These are phyloP conservation scores for Spermophilus dauricus DNA, from an alignment of 2,113 vertebrate species.

Conservation along the genomic window DNA sequence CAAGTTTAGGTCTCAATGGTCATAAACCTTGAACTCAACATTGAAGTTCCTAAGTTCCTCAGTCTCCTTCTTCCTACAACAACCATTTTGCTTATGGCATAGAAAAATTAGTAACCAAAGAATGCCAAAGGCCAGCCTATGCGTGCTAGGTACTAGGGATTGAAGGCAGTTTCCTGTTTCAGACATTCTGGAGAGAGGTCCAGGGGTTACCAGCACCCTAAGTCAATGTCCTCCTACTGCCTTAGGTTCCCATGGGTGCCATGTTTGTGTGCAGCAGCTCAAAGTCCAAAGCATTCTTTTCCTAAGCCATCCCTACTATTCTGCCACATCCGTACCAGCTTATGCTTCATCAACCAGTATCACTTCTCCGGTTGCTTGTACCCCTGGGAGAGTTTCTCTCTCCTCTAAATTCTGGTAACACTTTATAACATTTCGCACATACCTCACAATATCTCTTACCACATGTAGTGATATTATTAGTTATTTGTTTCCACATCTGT, in stretches of 20 bases:
- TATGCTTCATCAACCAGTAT: neutral
- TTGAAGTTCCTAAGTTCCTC: too few species aligned
- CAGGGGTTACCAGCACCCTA: neutral
- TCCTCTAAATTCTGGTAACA: slow-evolving; percentile 30
- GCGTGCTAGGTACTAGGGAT: neutral
- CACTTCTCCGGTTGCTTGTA: neutral
- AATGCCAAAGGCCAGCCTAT: neutral
- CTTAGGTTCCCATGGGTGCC: neutral
- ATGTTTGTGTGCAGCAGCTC: neutral
- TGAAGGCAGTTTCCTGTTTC: neutral
- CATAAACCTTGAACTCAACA: neutral
- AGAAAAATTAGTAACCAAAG: neutral
- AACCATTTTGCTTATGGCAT: neutral
- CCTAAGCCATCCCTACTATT: neutral
- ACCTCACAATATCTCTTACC: neutral
- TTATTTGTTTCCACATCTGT: slow-evolving; percentile 58
- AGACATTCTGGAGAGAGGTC: neutral
- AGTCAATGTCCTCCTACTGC: neutral
- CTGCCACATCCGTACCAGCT: neutral
- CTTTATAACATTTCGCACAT: neutral
- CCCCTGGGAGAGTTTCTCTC: neutral
- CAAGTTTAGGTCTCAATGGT: neutral
- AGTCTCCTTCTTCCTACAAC: rapidly evolving
- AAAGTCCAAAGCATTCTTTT: neutral
- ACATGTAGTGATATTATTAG: neutral